phyloP scores from a whole-genome alignment of 2,888 invertebrate species.

The Dryobota labecula region DNA sequence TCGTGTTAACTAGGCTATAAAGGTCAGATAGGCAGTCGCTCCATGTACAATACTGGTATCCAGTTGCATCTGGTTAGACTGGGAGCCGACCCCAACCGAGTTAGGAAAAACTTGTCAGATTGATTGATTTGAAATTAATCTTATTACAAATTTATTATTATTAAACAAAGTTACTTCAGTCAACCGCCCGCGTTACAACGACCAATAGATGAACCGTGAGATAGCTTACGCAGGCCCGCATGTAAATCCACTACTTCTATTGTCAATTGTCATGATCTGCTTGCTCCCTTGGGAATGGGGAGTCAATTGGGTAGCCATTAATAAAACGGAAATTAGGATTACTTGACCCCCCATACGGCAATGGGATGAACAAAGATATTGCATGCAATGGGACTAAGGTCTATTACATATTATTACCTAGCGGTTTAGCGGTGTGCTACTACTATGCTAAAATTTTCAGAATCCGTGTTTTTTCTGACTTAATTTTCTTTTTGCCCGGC shows the following conservation, averaged over 20 bases:
- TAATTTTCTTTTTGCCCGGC: too few species aligned
- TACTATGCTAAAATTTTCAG: too few species aligned
- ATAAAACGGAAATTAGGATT: slow-evolving; percentile 9
- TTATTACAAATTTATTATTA: not conserved
- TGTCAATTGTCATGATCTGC: slow-evolving; percentile 34
- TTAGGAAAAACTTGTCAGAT: too few species aligned
- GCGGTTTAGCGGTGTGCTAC: too few species aligned
- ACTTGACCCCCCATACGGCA: not conserved
- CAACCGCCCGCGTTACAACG: not conserved
- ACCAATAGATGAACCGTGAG: slow-evolving; percentile 16
- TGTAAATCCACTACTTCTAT: slow-evolving; percentile 26
- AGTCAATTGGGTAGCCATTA: slow-evolving; percentile 36
- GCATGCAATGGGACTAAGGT: not conserved
- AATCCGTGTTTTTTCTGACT: too few species aligned
- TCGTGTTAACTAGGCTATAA: too few species aligned
- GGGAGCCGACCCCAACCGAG: too few species aligned
- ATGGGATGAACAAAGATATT: not conserved
- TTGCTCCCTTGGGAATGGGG: slow-evolving; percentile 7
- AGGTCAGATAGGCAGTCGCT: too few species aligned
- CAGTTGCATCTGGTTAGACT: too few species aligned
- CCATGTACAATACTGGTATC: too few species aligned
- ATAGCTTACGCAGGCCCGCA: slow-evolving; percentile 42
- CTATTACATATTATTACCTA: too few species aligned
- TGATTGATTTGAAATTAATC: not conserved
- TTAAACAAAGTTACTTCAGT: not conserved